phyloP scores from a whole-genome alignment of 2,797 vertebrate species.

The Siniperca obscura region DNA sequence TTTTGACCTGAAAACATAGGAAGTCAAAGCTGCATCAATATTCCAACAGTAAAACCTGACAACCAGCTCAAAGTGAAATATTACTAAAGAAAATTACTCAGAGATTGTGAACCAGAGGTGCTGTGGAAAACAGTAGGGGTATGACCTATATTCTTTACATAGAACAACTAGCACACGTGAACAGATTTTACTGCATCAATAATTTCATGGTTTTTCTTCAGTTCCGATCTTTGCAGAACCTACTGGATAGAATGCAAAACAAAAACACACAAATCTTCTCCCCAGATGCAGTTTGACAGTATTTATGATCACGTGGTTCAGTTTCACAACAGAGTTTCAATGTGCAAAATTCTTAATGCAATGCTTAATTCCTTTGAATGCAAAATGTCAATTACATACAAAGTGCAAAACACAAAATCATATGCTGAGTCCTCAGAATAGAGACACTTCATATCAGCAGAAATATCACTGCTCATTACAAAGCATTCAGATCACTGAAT shows the following conservation, averaged over 20 bases:
- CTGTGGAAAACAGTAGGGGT: background rate
- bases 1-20: slow-evolving; percentile 68
- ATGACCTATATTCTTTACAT: background rate
- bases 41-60: background rate
- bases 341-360: background rate
- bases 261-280: background rate
- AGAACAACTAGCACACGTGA: background rate
- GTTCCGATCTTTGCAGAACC: background rate
- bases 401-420: background rate
- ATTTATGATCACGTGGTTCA: too few relatives aligned
- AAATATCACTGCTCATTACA: background rate
- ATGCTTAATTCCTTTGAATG: too few relatives aligned
- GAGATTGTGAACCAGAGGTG: background rate
- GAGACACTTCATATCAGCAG: background rate
- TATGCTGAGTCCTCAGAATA: background rate
- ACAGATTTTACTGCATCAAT: background rate
- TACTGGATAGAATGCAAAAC: background rate
- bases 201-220: background rate
- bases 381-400: background rate
- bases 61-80: background rate
- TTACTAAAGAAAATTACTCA: too few relatives aligned
- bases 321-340: background rate
- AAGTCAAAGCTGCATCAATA: background rate
- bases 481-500: background rate
- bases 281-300: background rate